Base-by-base conservation (phyloP, 2,888 invertebrate genomes). In the Euspilapteryx auroguttella region DNA sequence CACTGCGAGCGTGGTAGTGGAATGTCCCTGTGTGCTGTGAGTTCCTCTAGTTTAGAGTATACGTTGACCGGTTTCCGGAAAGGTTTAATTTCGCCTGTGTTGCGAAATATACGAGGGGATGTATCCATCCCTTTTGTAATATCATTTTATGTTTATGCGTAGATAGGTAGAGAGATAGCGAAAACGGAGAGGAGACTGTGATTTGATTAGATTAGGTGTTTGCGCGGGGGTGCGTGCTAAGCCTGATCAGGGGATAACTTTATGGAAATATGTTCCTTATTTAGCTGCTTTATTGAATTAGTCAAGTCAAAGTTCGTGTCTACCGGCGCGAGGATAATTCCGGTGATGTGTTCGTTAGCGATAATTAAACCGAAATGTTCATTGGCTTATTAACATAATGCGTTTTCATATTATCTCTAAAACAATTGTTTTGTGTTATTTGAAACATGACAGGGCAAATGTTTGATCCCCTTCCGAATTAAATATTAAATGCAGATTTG, bases 131-230 rank as follows among this genome's bases (percentile, higher is more conserved):
- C 71, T 71, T 71, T 71, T 71, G 73, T 61, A 61, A 66, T 71
- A 71, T 71, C 66, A 71, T 71, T 69, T 69, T 61, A 68, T 63
- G 68, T 66, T 64, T 64, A 55, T 59, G 61, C 53, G 56, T 64
- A 71, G 73, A 69, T 73, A 69, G 69, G 68, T 57, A 58, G 59
- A 66, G 57, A 73, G 71, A 75, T 75, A 69, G 68, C 63, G 65
- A 30, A 24, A 25, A 20, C 22, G 62, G 69, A 68, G 64, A 61
- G 65, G 73, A 73, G 69, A 66, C 68, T 71, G 73, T 56, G 73
- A 75, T 75, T 75, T 71, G 71, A 75, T 75, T 73, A 71, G 73
- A 73, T 75, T 73, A 71, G 71, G 73, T 75, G 73, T 73, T 69
- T 49, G 69, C 54, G 47, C 55, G 45, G 47, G 61, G 65, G 58